Evolutionary conservation across 2,797 vertebrate genomes (phyloP).

Genomic region (Halcyon badia): DNA sequence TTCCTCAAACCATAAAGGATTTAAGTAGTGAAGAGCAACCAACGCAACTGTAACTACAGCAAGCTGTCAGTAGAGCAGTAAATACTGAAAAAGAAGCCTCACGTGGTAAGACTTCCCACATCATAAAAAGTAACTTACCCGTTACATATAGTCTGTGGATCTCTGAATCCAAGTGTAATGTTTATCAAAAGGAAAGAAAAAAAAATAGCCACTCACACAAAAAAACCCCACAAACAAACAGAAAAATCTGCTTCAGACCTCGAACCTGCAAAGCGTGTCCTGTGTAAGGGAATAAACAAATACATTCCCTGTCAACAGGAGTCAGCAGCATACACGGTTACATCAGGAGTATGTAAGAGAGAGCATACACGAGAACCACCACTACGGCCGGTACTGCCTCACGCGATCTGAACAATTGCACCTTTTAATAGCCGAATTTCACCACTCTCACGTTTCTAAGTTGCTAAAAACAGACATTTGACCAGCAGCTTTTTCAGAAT

Average conservation of each 20-base stretch:
- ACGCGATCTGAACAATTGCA: background rate
- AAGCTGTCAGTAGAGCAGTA: background rate
- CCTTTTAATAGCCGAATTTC: background rate
- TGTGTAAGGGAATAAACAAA: background rate
- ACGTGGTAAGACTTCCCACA: background rate
- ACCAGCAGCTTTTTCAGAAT: background rate
- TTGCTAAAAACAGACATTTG: background rate
- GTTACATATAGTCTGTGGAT: background rate
- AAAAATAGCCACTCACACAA: too few species aligned
- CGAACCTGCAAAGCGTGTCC: background rate
- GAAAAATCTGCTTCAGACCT: background rate
- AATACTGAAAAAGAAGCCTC: background rate
- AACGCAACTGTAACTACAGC: background rate
- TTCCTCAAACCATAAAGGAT: background rate
- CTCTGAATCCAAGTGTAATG: background rate
- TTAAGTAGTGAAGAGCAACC: background rate
- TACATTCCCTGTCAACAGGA: background rate
- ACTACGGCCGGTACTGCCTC: background rate
- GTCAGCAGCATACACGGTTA: background rate
- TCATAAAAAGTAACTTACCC: background rate
- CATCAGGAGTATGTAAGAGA: background rate
- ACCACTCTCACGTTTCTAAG: background rate
- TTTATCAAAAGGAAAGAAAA: background rate
- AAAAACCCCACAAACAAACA: too few species aligned
- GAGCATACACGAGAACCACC: background rate